A percentile compares a stretch with the other conserved stretches of the same genome.
phyloP scores from a whole-genome alignment of 64 coral and sea anemone genomes.

The Porites lutea region DNA sequence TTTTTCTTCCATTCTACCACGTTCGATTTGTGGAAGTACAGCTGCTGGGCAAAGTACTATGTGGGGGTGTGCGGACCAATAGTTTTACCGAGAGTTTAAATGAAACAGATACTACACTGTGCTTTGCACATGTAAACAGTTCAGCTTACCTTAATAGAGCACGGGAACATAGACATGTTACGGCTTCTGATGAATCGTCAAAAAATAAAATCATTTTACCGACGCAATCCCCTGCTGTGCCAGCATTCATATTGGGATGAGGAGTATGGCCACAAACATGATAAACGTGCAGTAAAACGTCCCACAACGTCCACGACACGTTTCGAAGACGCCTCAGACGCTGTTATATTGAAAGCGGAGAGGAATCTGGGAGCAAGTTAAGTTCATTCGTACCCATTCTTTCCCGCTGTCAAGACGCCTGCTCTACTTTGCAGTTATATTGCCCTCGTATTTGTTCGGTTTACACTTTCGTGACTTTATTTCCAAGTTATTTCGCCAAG shows the following conservation, averaged over 20 bases:
- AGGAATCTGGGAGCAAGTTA: constrained; percentile 14
- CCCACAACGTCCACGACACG: not conserved
- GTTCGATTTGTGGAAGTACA: too few relatives aligned
- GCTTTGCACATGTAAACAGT: not conserved
- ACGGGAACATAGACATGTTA: constrained; percentile 84
- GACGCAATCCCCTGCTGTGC: constrained; percentile 31
- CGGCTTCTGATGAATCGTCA: constrained; percentile 62
- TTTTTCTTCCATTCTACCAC: too few relatives aligned
- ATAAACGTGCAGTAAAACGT: not conserved
- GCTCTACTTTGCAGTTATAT: constrained; percentile 5
- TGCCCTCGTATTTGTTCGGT: not conserved
- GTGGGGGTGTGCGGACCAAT: too few relatives aligned
- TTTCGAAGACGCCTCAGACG: constrained; percentile 18
- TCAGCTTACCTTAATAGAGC: constrained; percentile 78
- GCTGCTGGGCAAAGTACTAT: too few relatives aligned
- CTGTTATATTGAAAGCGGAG: constrained; percentile 18
- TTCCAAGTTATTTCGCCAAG: not conserved
- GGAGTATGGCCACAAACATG: too few relatives aligned
- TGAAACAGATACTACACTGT: too few relatives aligned
- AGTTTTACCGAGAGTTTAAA: too few relatives aligned
- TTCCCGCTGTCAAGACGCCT: not conserved
- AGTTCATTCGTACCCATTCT: not conserved
- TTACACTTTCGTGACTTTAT: not conserved
- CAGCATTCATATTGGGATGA: not conserved
- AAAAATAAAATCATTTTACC: constrained; percentile 81